Evolutionary conservation across 2,113 vertebrate genomes (phyloP).

Genomic region (Poeciliopsis prolifica): DNA sequence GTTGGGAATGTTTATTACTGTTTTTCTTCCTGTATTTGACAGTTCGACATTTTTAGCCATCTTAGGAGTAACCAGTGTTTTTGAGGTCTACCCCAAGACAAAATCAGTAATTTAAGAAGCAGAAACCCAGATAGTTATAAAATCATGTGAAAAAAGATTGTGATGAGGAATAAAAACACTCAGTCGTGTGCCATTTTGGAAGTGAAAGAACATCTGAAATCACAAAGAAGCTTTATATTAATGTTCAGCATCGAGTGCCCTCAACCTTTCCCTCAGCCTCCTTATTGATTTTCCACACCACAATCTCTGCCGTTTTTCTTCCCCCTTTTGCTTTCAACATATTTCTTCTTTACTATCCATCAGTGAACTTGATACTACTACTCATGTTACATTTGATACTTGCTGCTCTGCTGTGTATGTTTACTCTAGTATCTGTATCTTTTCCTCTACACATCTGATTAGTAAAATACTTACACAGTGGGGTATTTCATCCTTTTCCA

Average conservation of each 20-base stretch:
- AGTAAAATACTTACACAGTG: not conserved
- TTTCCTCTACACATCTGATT: not conserved
- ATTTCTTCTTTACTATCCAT: not conserved
- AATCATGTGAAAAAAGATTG: not conserved
- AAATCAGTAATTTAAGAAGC: too few species aligned
- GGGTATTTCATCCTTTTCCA: not conserved
- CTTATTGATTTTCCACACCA: too few species aligned
- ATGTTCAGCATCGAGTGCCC: too few species aligned
- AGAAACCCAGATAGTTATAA: not conserved
- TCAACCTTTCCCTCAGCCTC: too few species aligned
- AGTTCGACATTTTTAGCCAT: not conserved
- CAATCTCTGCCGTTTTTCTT: too few species aligned
- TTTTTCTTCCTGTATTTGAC: not conserved
- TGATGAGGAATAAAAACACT: too few species aligned
- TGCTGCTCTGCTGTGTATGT: not conserved
- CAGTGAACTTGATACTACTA: slow-evolving; percentile 24
- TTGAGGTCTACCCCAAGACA: not conserved
- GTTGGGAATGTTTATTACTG: not conserved
- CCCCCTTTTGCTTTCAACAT: not conserved
- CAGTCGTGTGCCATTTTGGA: too few species aligned
- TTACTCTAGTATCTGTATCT: not conserved
- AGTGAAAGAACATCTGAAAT: too few species aligned
- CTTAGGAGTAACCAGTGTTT: not conserved
- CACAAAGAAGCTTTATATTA: too few species aligned
- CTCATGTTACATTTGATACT: slow-evolving; percentile 37